Evolutionary conservation across 2,113 vertebrate species (phyloP).

Genomic region (Phaethornis superciliosus): DNA sequence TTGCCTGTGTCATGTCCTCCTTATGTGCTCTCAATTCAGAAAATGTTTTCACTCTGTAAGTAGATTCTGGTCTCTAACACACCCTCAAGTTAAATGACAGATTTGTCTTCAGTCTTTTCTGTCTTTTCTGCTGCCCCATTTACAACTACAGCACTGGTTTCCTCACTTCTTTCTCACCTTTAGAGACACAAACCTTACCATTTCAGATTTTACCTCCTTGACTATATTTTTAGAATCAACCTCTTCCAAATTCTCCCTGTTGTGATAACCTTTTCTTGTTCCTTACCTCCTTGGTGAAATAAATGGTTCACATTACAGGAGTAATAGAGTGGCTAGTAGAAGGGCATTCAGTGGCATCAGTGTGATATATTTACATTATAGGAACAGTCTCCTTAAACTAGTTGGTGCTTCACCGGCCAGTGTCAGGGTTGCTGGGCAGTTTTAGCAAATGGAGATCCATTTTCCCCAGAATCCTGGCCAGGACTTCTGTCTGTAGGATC

Average conservation of each 20-base stretch:
- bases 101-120: conserved; percentile 24
- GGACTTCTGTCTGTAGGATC: neutral
- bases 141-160: conserved; percentile 23
- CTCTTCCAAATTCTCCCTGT: neutral
- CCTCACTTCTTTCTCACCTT: conserved; percentile 28
- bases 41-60: conserved; percentile 12
- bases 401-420: neutral
- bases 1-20: conserved; percentile 14
- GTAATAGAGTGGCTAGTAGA: neutral
- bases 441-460: neutral
- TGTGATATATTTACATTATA: neutral
- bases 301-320: neutral
- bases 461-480: neutral
- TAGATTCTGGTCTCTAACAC: conserved; percentile 37
- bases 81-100: conserved; percentile 41
- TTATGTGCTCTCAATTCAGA: conserved; percentile 39
- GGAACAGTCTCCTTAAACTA: neutral
- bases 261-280: neutral
- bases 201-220: conserved; percentile 12
- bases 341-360: neutral
- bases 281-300: neutral
- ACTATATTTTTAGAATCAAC: conserved; percentile 13
- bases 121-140: conserved; percentile 32
- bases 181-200: neutral
- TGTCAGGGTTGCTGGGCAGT: neutral